phyloP scores from a whole-genome alignment of 2,888 invertebrate genomes.

The Clistopyga incitator region DNA sequence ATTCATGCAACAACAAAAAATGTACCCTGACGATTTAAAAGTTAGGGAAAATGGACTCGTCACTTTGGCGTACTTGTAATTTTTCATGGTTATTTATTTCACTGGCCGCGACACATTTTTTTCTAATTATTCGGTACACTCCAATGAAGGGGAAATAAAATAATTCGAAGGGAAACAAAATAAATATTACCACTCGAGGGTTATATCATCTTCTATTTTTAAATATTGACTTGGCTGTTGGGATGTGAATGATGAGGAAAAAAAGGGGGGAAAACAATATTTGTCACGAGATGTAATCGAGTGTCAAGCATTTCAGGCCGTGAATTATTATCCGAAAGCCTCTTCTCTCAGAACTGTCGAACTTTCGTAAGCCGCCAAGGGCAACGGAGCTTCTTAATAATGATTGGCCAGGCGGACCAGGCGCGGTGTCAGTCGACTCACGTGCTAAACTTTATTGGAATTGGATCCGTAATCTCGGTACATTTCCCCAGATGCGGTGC shows the following conservation, averaged over 20 bases:
- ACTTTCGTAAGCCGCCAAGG: constrained; percentile 64
- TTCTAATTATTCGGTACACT: too few relatives aligned
- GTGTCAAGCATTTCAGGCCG: constrained; percentile 25
- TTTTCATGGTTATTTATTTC: too few relatives aligned
- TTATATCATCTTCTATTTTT: neutral
- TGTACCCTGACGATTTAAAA: too few relatives aligned
- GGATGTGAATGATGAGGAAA: constrained; percentile 14
- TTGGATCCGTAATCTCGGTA: constrained; percentile 82
- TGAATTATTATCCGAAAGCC: constrained; percentile 61
- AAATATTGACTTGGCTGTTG: neutral
- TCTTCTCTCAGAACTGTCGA: constrained; percentile 58
- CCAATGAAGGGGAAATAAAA: too few relatives aligned
- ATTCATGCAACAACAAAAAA: too few relatives aligned
- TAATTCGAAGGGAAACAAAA: too few relatives aligned
- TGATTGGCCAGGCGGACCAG: constrained; percentile 67
- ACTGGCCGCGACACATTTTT: too few relatives aligned
- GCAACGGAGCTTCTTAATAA: constrained; percentile 59
- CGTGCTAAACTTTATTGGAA: constrained; percentile 83
- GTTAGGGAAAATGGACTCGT: too few relatives aligned
- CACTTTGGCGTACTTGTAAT: too few relatives aligned
- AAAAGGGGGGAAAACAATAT: constrained; percentile 22
- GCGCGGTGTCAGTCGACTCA: constrained; percentile 80
- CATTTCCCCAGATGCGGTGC: constrained; percentile 79
- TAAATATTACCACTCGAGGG: too few relatives aligned
- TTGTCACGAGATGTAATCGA: constrained; percentile 33